These are phyloP conservation scores for Drosophila albomicans DNA, from an alignment of 1,140 invertebrate species.

Conservation along the genomic window DNA sequence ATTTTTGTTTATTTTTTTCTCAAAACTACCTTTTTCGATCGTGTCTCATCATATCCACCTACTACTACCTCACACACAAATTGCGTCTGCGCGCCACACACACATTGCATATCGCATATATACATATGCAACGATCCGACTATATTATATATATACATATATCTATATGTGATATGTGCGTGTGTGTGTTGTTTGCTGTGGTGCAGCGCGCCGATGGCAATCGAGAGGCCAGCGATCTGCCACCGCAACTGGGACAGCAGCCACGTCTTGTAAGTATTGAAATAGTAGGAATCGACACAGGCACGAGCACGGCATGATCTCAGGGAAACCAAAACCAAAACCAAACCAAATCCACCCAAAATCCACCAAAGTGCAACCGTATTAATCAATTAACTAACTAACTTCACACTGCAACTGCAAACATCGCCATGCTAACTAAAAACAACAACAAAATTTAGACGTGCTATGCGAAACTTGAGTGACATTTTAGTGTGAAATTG, in stretches of 20 bases:
- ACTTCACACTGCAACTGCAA: slow-evolving; percentile 14
- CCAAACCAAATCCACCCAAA: slow-evolving; percentile 1
- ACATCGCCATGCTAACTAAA: slow-evolving; percentile 11
- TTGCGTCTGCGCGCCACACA: slow-evolving; percentile 45
- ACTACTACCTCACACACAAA: slow-evolving; percentile 68
- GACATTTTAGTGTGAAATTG: not conserved
- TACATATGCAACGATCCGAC: slow-evolving; percentile 36
- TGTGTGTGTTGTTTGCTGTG: slow-evolving; percentile 7
- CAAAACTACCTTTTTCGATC: slow-evolving; percentile 75
- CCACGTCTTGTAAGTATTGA: slow-evolving; percentile 80
- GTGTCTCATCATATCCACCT: slow-evolving; percentile 77
- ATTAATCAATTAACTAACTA: slow-evolving; percentile 20
- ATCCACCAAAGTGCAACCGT: not conserved
- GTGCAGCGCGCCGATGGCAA: slow-evolving; percentile 74
- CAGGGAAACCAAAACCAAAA: slow-evolving; percentile 1
- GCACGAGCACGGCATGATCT: slow-evolving; percentile 71
- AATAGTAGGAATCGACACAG: slow-evolving; percentile 55
- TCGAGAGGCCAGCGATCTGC: slow-evolving; percentile 80
- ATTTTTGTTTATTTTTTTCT: slow-evolving; percentile 74
- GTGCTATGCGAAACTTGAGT: slow-evolving; percentile 27
- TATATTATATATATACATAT: slow-evolving; percentile 43
- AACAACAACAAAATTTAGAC: slow-evolving; percentile 37
- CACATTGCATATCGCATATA: slow-evolving; percentile 19
- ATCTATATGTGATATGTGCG: slow-evolving; percentile 32
- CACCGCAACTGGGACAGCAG: slow-evolving; percentile 76